Percentiles rank a stretch among this genome's conserved stretches.
Evolutionary conservation across 23 tunicate genomes (phyloP).

Genomic region (Clavelina lepadiformis): DNA sequence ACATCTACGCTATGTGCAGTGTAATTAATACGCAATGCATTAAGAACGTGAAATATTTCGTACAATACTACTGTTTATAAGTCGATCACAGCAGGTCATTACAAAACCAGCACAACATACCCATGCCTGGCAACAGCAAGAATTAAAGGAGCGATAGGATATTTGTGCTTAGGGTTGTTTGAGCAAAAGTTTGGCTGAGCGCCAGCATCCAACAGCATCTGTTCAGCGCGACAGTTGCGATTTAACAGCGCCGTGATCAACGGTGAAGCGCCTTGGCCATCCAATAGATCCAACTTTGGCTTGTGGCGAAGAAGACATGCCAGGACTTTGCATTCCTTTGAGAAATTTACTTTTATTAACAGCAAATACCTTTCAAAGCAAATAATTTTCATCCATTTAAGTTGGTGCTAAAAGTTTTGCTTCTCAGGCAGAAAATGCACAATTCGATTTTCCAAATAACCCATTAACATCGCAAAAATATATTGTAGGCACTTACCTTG

Average conservation of each 20-base stretch:
- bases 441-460: neutral
- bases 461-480: neutral
- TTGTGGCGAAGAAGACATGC: conserved; percentile 75
- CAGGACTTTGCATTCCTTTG: conserved; percentile 84
- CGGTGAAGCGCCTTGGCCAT: conserved; percentile 81
- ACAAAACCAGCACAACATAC: too few species aligned
- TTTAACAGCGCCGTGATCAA: conserved; percentile 65
- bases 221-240: conserved; percentile 70
- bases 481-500: conserved; percentile 52
- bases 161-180: conserved; percentile 67
- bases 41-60: too few species aligned
- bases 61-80: too few species aligned
- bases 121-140: conserved; percentile 96
- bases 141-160: conserved; percentile 84
- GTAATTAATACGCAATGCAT: too few species aligned
- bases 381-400: too few species aligned
- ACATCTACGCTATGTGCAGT: too few species aligned
- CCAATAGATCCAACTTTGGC: conserved; percentile 80
- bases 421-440: neutral
- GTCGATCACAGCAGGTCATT: too few species aligned
- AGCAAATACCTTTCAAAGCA: neutral
- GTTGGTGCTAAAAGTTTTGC: too few species aligned
- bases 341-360: neutral
- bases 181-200: conserved; percentile 91
- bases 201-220: conserved; percentile 87